Conservation (phyloP, 2,888 invertebrate species). For the Rosalia funebris region DNA sequence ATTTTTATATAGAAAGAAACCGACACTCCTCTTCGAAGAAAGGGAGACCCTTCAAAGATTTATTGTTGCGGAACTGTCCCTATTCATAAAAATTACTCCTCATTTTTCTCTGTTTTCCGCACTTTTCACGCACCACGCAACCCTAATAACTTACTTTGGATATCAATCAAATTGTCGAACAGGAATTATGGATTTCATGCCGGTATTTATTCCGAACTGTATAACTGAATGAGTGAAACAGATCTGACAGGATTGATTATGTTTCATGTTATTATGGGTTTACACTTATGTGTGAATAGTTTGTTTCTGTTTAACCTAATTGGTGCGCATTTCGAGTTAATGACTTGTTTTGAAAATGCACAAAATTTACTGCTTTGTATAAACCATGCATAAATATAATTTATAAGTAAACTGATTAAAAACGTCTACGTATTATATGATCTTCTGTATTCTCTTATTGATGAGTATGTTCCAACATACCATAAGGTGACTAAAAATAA, state of each 20-base stretch:
- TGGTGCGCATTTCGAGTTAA: background rate
- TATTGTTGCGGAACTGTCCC: conserved; percentile 23
- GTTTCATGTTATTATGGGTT: background rate
- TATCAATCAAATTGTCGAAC: conserved; percentile 21
- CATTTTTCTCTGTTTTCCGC: conserved; percentile 26
- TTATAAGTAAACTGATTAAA: too few relatives aligned
- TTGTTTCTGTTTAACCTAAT: background rate
- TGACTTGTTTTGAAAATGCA: too few relatives aligned
- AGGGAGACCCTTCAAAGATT: conserved; percentile 10
- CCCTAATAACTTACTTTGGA: conserved; percentile 15
- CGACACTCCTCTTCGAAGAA: background rate
- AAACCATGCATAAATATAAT: too few relatives aligned
- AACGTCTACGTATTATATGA: too few relatives aligned
- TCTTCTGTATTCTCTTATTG: too few relatives aligned
- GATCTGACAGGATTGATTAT: background rate
- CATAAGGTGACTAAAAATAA: too few relatives aligned
- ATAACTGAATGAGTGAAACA: background rate
- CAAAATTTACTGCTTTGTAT: too few relatives aligned
- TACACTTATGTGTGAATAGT: background rate
- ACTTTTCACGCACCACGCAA: conserved; percentile 25
- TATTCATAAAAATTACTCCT: conserved; percentile 25
- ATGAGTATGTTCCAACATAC: too few relatives aligned
- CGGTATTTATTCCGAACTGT: conserved; percentile 3
- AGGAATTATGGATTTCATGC: conserved; percentile 6
- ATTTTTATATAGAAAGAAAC: background rate